Evolutionary conservation across 2,888 invertebrate genomes (phyloP), one percentile per base, ranked within the genome.

Genomic region (Mantis religiosa): DNA sequence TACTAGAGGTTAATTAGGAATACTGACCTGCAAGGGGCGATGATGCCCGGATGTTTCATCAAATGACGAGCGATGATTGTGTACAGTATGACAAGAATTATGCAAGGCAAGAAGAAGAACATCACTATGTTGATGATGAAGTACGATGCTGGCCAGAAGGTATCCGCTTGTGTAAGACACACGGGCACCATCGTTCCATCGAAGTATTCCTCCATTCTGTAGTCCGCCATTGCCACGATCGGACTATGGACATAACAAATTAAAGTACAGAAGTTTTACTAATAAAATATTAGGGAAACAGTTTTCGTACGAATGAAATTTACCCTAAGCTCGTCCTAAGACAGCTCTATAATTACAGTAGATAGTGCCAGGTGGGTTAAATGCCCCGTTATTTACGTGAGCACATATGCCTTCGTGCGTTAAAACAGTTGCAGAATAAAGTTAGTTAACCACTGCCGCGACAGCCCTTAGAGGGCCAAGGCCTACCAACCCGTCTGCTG

Each of bases 51-150:
- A 92, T 96, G 96, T 15, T 96, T 95, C 92, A 98, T 96, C 90
- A 98, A 95, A 92, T 97, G 97, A 92, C 96, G 96, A 87, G 97
- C 97, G 92, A 98, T 98, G 92, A 97, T 95, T 91, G 96, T 95
- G 93, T 98, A 98, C 88, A 98, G 95, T 87, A 96, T 94, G 90
- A 98, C 94, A 85, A 98, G 95, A 89, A 98, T 95, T 89, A 97
- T 93, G 89, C 98, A 94, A 83, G 98, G 98, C 88, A 97, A 92
- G 90, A 97, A 93, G 94, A 98, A 98, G 93, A 98, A 97, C 90
- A 97, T 93, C 89, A 96, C 94, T 92, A 97, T 97, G 91, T 94
- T 93, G 92, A 96, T 95, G 93, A 96, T 94, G 92, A 98, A 95
- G 94, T 97, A 97, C 94, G 97, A 97, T 90, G 96, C 94, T 90